phyloP scores from a whole-genome alignment of 1,140 invertebrate genomes.

The Agraylea sexmaculata region DNA sequence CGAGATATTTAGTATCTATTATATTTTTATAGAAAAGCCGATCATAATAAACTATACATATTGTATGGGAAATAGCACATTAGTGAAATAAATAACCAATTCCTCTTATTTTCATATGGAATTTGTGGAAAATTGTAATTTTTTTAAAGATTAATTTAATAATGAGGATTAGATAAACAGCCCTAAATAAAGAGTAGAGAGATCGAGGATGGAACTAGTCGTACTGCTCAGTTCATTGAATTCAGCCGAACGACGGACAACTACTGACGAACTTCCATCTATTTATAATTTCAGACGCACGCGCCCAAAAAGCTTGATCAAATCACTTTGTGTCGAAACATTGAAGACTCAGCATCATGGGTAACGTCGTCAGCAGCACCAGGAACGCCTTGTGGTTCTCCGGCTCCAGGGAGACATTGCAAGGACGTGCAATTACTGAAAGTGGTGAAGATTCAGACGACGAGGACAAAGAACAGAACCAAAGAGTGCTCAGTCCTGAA shows the following conservation, averaged over 20 bases:
- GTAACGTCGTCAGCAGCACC: constrained; percentile 11
- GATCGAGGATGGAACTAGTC: no score
- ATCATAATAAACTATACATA: no score
- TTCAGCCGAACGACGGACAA: constrained; percentile 12
- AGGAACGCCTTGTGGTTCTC: constrained; percentile 10
- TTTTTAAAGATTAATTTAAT: no score
- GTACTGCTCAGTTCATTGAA: constrained; percentile 19
- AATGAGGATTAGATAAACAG: no score
- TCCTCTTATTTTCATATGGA: no score
- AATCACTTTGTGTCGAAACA: neutral
- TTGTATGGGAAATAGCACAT: no score
- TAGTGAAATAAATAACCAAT: no score
- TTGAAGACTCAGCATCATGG: constrained; percentile 11
- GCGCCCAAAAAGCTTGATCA: neutral
- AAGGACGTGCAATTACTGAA: constrained; percentile 3
- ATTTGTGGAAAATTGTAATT: no score
- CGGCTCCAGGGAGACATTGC: neutral
- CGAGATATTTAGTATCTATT: no score
- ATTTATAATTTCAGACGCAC: constrained; percentile 7
- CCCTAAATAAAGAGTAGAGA: no score
- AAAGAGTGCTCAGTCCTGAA: constrained; percentile 18
- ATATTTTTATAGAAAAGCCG: no score
- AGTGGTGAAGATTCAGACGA: neutral
- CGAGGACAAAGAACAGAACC: neutral
- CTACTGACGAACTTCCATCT: constrained; percentile 13